These are phyloP conservation scores for Eucidaris tribuloides DNA, from an alignment of 35 echinoderm and acorn worm genomes.

Conservation along the genomic window DNA sequence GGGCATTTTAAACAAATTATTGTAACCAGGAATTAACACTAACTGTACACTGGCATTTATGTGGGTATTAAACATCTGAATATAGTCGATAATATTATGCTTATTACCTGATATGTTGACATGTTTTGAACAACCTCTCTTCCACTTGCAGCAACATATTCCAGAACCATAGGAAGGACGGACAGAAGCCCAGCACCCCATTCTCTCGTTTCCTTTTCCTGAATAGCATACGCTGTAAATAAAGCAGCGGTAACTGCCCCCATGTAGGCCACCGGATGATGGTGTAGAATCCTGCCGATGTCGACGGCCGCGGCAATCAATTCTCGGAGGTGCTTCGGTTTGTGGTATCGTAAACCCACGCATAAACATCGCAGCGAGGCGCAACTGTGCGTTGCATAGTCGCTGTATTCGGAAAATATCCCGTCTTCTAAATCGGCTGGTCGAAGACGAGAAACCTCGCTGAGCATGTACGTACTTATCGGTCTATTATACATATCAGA, in stretches of 20 bases:
- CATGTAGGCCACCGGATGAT: conserved; percentile 79
- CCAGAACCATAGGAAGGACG: conserved; percentile 62
- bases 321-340: conserved; percentile 67
- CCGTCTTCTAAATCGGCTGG: conserved; percentile 55
- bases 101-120: conserved; percentile 24
- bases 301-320: conserved; percentile 72
- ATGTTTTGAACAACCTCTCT: conserved; percentile 58
- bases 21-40: no score
- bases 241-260: conserved; percentile 80
- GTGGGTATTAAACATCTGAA: no score
- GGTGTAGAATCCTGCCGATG: conserved; percentile 77
- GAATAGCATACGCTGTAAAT: conserved; percentile 85
- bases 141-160: conserved; percentile 67
- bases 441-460: conserved; percentile 44
- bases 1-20: no score
- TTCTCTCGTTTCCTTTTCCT: conserved; percentile 63
- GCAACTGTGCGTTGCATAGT: conserved; percentile 43
- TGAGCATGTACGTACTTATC: conserved; percentile 54
- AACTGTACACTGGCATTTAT: no score
- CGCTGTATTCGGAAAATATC: conserved; percentile 45
- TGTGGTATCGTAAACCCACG: conserved; percentile 76
- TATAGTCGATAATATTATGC: no score
- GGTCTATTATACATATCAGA: conserved; percentile 53
- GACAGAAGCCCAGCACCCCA: conserved; percentile 80
- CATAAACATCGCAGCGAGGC: conserved; percentile 58